Base-by-base conservation (phyloP, 1,140 invertebrate species). In the Drosophila mojavensis region DNA sequence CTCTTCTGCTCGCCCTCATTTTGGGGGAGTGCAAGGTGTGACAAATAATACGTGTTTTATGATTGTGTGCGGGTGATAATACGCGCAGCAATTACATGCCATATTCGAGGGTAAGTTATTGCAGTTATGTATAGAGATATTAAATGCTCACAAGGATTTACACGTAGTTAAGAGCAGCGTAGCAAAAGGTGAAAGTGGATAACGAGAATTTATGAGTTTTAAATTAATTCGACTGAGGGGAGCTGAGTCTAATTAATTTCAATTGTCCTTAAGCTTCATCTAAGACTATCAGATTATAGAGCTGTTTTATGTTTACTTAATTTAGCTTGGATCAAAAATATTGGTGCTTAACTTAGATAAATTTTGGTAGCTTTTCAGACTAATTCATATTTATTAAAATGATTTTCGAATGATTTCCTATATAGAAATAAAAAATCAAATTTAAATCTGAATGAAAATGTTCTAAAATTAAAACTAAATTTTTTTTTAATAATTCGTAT, bases 21-120 rank as follows among this genome's bases (percentile, higher is more conserved):
- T 11, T 65, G 66, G 66, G 75, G 63, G 64, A 67, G 82, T 63
- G 55, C 63, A 69, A 86, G 81, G 82, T 81, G 82, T 82, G 82
- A 86, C 82, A 86, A 86, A 66, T 74, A 86, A 79, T 26, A 48
- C 60, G 69, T 78, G 70, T 78, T 79, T 70, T 51, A 81, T 68
- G 62, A 70, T 70, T 58, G 43, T 50, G 43, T 47, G 47, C 51
- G 36, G 67, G 69, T 41, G 74, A 75, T 81, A 85, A 84, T 85
- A 82, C 60, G 33, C 15, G 43, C 59, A 62, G 66, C 68, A 80
- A 85, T 85, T 81, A 78, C 66, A 78, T 47, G 45, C 53, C 45
- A 45, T 45, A 65, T 53, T 47, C 24, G 50, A 56, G 58, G 68
- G 71, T 45, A 69, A 43, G 65, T 30, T 58, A 39, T 69, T 62